Base-by-base conservation (phyloP, 2,888 invertebrate species). In the Calameuta pallipes region DNA sequence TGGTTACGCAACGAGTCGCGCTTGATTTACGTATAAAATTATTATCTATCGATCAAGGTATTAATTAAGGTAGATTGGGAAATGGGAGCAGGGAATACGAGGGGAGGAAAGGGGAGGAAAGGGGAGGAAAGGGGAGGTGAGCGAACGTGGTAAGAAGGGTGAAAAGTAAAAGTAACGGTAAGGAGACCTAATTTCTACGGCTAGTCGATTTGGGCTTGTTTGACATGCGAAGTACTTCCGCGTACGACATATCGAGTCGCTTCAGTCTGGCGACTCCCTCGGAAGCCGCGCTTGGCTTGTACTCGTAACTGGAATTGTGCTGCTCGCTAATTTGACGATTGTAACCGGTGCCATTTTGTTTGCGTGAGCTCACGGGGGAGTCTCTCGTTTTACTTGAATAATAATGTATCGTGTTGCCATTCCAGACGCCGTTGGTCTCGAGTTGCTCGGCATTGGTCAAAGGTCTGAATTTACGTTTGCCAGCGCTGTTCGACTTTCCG, bases 211-310 rank as follows among this genome's bases (percentile, higher is more conserved):
- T 92, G 78, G 89, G 82, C 91, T 94, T 94, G 87, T 94, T 95
- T 81, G 95, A 94, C 89, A 95, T 95, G 83, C 96, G 93, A 82
- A 97, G 92, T 33, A 95, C 97, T 91, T 97, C 97, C 11, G 97
- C 97, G 90, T 97, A 97, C 23, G 97, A 96, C 88, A 96, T 93
- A 87, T 97, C 97, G 76, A 97, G 93, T 88, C 95, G 95, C 89
- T 96, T 95, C 80, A 97, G 92, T 89, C 96, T 96, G 89, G 96
- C 95, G 83, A 97, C 95, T 86, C 97, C 96, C 88, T 96, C 96
- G 15, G 97, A 96, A 11, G 96, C 97, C 12, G 95, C 94, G 91
- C 96, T 96, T 4, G 94, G 94, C 84, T 93, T 93, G 86, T 93
- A 94, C 80, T 94, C 94, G 74, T 82, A 82, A 70, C 77, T 83